Base-by-base conservation (phyloP, 1,140 invertebrate species). In the Aphelinus certus region DNA sequence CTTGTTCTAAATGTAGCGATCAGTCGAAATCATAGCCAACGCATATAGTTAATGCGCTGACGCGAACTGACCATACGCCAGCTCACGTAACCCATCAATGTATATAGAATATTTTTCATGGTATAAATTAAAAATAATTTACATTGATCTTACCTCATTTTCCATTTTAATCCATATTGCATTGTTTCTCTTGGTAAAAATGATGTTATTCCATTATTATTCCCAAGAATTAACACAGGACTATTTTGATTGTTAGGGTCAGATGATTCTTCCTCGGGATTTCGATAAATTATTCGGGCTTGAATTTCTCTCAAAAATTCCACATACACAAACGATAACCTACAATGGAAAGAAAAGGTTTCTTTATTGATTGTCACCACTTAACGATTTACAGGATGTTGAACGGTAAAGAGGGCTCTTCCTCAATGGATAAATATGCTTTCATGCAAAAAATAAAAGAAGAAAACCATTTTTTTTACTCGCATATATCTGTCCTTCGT, bases 241-340 rank as follows among this genome's bases (percentile, higher is more conserved):
- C 60, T 70, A 9, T 77, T 80, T 48, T 47, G 7, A 7, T 5
- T 46, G 26, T 57, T 42, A 0, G 53, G 71, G 65, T 55, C 10
- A n/a, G 1, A 7, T 1, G 4, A 6, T 42, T 78, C 66, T 55
- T 68, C 51, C 45, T 79, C 51, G 48, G 76, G 65, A 49, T 75
- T 60, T 7, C 80, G 66, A 70, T 85, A 84, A 60, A 83, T 77
- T 4, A 88, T 71, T 0, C 61, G 79, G 55, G 78, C 84, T 80
- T 84, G 79, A 7, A 87, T 79, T n/a, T 83, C 78, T 45, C 72
- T 76, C 26, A 79, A 58, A 46, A 82, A 82, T 64, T 84, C 81
- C 0, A 87, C 63, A 70, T 86, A 76, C 46, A 84, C 66, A 51
- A 86, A 75, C 75, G 85, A 86, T 48, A 88, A 69, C 60, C 87